phyloP scores from a whole-genome alignment of 2,888 invertebrate genomes.

The Gnatocerus cornutus region DNA sequence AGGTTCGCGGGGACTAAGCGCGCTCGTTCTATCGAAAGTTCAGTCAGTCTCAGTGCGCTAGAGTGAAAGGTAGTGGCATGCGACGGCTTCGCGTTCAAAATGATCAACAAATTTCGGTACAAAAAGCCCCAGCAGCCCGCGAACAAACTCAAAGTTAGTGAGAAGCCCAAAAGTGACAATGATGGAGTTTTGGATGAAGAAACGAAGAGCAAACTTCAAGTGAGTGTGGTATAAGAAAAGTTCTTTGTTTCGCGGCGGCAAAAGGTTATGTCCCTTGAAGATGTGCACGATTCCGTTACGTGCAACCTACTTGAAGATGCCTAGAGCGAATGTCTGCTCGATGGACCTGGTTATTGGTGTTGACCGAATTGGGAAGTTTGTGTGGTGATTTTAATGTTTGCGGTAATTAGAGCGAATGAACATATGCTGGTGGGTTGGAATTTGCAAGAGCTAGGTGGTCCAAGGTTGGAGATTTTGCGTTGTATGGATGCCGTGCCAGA shows the following conservation, averaged over 20 bases:
- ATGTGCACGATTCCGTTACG: constrained; percentile 45
- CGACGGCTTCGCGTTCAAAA: constrained; percentile 47
- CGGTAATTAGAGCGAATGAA: background rate
- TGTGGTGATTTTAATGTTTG: constrained; percentile 11
- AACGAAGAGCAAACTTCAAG: constrained; percentile 59
- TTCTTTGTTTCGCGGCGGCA: constrained; percentile 24
- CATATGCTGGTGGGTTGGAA: constrained; percentile 4
- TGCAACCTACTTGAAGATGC: constrained; percentile 50
- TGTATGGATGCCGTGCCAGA: background rate
- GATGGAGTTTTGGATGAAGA: constrained; percentile 51
- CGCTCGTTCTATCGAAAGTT: constrained; percentile 55
- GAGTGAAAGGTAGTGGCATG: constrained; percentile 55
- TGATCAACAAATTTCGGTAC: constrained; percentile 70
- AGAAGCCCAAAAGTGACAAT: constrained; percentile 43
- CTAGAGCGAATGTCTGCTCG: constrained; percentile 33
- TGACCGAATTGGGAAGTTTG: constrained; percentile 25
- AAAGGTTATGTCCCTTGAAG: constrained; percentile 17
- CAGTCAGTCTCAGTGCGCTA: constrained; percentile 52
- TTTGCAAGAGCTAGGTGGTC: background rate
- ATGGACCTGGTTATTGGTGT: constrained; percentile 32
- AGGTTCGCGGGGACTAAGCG: background rate
- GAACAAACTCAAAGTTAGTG: constrained; percentile 26
- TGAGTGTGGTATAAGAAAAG: constrained; percentile 53
- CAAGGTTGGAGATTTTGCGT: constrained; percentile 1
- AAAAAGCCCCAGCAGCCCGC: constrained; percentile 62